These are phyloP conservation scores for Euglossa dilemma DNA, from an alignment of 1,140 invertebrate genomes.

Conservation along the genomic window DNA sequence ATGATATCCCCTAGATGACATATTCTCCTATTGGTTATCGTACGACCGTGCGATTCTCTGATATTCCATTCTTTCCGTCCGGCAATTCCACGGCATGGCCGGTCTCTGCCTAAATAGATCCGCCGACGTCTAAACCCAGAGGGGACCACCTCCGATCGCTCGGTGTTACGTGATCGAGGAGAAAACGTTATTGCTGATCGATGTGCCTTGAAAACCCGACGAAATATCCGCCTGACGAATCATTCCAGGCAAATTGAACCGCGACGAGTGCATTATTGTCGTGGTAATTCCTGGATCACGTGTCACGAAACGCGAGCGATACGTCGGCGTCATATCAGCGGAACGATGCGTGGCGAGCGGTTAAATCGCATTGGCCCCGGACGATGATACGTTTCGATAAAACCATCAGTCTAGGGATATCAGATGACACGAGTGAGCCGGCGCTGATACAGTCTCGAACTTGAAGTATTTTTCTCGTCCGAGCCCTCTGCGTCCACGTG, in stretches of 20 bases:
- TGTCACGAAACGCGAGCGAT: slow-evolving; percentile 61
- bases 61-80: slow-evolving; percentile 20
- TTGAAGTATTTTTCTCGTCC: slow-evolving; percentile 72
- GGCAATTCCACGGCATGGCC: not conserved
- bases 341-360: slow-evolving; percentile 61
- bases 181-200: slow-evolving; percentile 21
- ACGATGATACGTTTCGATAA: slow-evolving; percentile 61
- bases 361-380: slow-evolving; percentile 61
- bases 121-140: too few species aligned
- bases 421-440: slow-evolving; percentile 55
- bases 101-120: too few species aligned
- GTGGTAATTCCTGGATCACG: slow-evolving; percentile 46
- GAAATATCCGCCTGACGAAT: slow-evolving; percentile 38
- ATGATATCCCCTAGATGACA: slow-evolving; percentile 51
- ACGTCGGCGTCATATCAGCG: slow-evolving; percentile 57
- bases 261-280: slow-evolving; percentile 43
- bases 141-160: too few species aligned
- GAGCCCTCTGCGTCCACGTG: slow-evolving; percentile 9
- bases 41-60: slow-evolving; percentile 28
- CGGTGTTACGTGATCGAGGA: not conserved
- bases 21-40: slow-evolving; percentile 25
- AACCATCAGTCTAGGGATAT: slow-evolving; percentile 45
- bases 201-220: slow-evolving; percentile 33
- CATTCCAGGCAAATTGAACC: slow-evolving; percentile 41
- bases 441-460: slow-evolving; percentile 67